These are phyloP conservation scores for Agapornis canus DNA, from an alignment of 2,797 vertebrate species.

Conservation along the genomic window DNA sequence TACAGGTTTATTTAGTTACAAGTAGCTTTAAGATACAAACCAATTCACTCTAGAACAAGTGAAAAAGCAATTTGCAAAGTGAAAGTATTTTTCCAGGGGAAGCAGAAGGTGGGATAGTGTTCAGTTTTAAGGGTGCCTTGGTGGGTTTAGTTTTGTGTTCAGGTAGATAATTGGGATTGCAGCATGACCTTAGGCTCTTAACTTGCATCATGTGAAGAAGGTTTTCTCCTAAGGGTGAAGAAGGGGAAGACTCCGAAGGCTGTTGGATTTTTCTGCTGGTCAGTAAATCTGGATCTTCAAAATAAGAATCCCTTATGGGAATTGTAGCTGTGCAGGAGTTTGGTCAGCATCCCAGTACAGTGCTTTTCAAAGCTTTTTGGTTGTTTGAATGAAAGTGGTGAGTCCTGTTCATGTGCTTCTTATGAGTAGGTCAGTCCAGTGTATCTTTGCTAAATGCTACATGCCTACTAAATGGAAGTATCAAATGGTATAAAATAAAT, in stretches of 20 bases:
- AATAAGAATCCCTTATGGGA: background rate
- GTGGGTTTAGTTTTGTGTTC: background rate
- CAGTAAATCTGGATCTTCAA: background rate
- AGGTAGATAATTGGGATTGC: background rate
- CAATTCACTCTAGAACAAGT: background rate
- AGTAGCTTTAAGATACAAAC: background rate
- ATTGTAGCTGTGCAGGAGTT: background rate
- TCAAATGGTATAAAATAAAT: background rate
- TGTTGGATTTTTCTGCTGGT: background rate
- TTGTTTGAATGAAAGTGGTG: background rate
- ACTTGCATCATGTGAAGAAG: background rate
- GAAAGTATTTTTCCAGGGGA: background rate
- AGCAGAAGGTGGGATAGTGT: background rate
- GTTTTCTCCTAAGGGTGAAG: background rate
- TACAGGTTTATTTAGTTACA: background rate
- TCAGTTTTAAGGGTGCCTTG: background rate
- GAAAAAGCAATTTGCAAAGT: background rate
- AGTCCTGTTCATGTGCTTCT: background rate
- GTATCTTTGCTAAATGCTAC: background rate
- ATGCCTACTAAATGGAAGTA: background rate
- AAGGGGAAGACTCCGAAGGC: background rate
- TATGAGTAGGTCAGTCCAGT: background rate
- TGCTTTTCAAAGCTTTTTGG: background rate
- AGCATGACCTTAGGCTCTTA: background rate
- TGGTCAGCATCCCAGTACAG: background rate